Percentiles rank a stretch among this genome's conserved stretches.
Conservation (phyloP, 64 coral and sea anemone genomes). For the Montipora sp. region DNA sequence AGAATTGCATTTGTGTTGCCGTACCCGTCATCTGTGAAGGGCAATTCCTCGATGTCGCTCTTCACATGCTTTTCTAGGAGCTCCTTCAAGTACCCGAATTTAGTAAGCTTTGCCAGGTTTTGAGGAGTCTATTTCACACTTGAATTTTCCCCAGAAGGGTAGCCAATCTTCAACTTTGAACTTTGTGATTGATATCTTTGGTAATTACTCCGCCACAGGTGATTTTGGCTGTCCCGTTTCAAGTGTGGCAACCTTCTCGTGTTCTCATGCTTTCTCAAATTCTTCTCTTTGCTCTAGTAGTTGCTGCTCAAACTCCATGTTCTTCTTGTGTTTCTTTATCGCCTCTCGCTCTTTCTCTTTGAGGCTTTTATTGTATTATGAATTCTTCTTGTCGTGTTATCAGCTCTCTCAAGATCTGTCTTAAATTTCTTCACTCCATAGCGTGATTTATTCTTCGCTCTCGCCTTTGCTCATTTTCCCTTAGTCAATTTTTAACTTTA, state of each 20-base stretch:
- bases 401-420: conserved; percentile 7
- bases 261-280: too few relatives aligned
- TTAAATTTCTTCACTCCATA: conserved; percentile 33
- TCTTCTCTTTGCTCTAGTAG: too few relatives aligned
- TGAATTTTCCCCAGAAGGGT: conserved; percentile 61
- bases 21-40: conserved; percentile 29
- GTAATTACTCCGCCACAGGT: too few relatives aligned
- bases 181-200: too few relatives aligned
- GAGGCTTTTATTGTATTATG: not conserved
- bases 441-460: conserved; percentile 55
- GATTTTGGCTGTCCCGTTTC: too few relatives aligned
- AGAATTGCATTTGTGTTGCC: conserved; percentile 37
- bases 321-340: too few relatives aligned
- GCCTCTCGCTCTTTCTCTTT: too few relatives aligned
- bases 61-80: conserved; percentile 19
- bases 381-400: not conserved
- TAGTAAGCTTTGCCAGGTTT: conserved; percentile 16
- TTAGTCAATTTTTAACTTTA: conserved; percentile 40
- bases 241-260: too few relatives aligned
- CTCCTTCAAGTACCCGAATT: conserved; percentile 59
- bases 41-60: conserved; percentile 36
- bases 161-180: conserved; percentile 56
- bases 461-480: conserved; percentile 16
- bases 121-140: conserved; percentile 17
- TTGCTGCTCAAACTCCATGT: too few relatives aligned